A percentile compares a stretch with the other conserved stretches of the same genome.
Evolutionary conservation across 1,140 invertebrate species (phyloP).

Genomic region (Fopius arisanus): DNA sequence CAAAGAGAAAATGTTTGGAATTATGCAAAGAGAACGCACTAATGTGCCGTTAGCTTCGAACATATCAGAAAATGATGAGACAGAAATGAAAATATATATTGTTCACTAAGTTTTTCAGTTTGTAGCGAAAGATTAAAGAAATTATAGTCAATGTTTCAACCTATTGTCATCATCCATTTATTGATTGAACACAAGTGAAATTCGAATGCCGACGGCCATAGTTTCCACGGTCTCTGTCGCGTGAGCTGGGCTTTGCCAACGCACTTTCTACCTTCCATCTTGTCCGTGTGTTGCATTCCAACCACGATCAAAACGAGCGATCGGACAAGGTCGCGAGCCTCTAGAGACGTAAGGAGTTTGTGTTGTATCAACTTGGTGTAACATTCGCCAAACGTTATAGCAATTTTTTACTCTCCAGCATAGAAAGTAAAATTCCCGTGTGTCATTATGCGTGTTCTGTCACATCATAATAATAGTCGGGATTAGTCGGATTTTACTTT

Average conservation of each 20-base stretch:
- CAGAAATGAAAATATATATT: no score
- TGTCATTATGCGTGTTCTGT: background rate
- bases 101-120: no score
- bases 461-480: no score
- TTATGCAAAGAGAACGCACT: no score
- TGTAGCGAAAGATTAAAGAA: background rate
- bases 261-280: conserved; percentile 30
- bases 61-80: no score
- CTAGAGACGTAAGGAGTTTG: background rate
- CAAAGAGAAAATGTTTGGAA: no score
- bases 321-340: conserved; percentile 28
- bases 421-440: conserved; percentile 9
- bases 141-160: background rate
- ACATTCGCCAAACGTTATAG: background rate
- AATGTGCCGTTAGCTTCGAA: no score
- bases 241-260: conserved; percentile 8
- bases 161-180: background rate
- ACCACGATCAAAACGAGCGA: conserved; percentile 18
- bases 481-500: background rate
- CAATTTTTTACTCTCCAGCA: background rate
- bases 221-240: conserved; percentile 14
- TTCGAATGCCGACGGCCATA: conserved; percentile 7
- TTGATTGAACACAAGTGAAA: conserved; percentile 4
- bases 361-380: conserved; percentile 4
- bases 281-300: background rate